Evolutionary conservation across 2,888 invertebrate genomes (phyloP).

Genomic region (Cynaeus angustus): DNA sequence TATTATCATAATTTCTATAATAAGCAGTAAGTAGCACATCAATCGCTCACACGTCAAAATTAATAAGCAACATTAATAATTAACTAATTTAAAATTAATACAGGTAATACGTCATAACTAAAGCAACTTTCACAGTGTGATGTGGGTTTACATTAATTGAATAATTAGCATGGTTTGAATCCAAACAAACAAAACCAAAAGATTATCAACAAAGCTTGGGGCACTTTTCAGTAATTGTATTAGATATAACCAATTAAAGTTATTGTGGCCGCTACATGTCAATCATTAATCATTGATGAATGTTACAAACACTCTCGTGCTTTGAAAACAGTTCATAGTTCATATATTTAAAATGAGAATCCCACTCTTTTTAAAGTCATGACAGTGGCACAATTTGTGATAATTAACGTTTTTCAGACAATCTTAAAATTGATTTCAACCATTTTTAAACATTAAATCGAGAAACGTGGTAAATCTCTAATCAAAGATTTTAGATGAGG

Average conservation of each 20-base stretch:
- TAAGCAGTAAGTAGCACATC: not conserved
- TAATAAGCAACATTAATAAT: conserved; percentile 5
- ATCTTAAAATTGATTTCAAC: conserved; percentile 18
- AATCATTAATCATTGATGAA: not conserved
- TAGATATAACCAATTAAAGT: not conserved
- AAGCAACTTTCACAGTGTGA: not conserved
- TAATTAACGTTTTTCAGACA: conserved; percentile 12
- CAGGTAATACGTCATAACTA: not conserved
- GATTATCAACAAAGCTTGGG: not conserved
- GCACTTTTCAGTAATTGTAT: too few relatives aligned
- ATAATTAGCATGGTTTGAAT: not conserved
- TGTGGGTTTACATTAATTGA: conserved; percentile 7
- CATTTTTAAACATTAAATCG: conserved; percentile 18
- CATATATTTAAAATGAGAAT: not conserved
- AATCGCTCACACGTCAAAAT: not conserved
- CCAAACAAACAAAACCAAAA: not conserved
- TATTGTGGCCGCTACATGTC: not conserved
- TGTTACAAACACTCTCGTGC: not conserved
- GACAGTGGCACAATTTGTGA: not conserved
- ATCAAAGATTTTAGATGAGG: conserved; percentile 33
- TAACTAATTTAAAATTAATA: not conserved
- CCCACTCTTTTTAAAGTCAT: not conserved
- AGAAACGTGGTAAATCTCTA: conserved; percentile 37
- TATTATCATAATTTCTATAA: not conserved
- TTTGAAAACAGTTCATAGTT: not conserved